Conservation (phyloP, 1,140 invertebrate genomes). For the Hesperophylax magnus region DNA sequence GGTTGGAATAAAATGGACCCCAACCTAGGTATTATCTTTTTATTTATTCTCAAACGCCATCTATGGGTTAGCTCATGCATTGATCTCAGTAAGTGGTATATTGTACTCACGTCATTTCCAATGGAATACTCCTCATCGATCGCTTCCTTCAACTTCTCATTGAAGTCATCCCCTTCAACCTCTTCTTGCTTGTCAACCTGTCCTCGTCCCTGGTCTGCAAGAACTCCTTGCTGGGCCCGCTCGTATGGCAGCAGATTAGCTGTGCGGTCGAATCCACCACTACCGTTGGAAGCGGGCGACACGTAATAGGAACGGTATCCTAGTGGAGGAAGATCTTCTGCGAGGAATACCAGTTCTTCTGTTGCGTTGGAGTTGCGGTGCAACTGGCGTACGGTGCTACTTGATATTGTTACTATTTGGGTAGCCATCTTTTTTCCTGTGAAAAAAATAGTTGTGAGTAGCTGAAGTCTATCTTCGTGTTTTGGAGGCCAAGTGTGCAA, state of each 20-base stretch:
- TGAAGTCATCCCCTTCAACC: conserved; percentile 20
- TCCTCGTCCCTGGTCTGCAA: background rate
- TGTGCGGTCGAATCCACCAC: background rate
- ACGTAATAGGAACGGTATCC: conserved; percentile 71
- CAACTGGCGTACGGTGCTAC: conserved; percentile 70
- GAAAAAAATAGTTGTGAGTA: too few species aligned
- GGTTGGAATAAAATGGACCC: too few species aligned
- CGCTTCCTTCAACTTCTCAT: background rate
- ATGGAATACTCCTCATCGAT: conserved; percentile 29
- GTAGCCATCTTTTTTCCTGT: conserved; percentile 70
- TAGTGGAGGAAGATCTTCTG: conserved; percentile 75
- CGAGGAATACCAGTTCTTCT: conserved; percentile 78
- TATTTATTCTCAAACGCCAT: too few species aligned
- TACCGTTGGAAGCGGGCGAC: background rate
- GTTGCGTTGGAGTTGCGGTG: conserved; percentile 74
- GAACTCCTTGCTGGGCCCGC: background rate
- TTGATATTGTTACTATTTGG: conserved; percentile 77
- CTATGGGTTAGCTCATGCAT: too few species aligned
- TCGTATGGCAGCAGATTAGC: conserved; percentile 13
- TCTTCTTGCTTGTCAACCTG: background rate
- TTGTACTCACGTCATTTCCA: conserved; percentile 33
- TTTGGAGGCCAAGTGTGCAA: too few species aligned
- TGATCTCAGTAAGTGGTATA: too few species aligned
- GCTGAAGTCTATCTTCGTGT: too few species aligned
- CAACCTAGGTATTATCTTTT: too few species aligned